Conservation (phyloP, 1,140 invertebrate species). For the Procambarus clarkii region DNA sequence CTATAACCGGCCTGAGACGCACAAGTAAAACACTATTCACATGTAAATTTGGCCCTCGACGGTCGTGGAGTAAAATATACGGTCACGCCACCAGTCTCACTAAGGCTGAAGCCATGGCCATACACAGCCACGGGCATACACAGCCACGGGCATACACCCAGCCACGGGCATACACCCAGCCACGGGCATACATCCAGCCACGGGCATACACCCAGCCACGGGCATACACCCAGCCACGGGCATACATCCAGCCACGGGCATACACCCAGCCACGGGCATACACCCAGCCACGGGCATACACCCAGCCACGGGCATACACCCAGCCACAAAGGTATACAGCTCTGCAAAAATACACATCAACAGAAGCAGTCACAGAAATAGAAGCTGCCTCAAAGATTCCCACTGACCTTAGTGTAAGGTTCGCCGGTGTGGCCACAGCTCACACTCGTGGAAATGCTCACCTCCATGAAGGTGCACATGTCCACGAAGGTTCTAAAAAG, state of each 20-base stretch:
- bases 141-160: not conserved
- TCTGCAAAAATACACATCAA: no score
- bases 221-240: not conserved
- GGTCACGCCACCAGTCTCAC: not conserved
- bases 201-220: not conserved
- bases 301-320: not conserved
- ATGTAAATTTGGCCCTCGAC: not conserved
- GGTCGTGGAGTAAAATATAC: not conserved
- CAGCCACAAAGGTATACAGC: not conserved
- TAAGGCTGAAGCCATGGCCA: not conserved
- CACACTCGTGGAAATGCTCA: no score
- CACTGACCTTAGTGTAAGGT: no score
- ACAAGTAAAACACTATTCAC: slow-evolving; percentile 3
- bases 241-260: not conserved
- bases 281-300: not conserved
- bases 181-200: not conserved
- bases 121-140: not conserved
- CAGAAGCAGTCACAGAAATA: no score
- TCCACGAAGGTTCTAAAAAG: no score
- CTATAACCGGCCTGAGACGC: not conserved
- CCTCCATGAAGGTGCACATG: no score
- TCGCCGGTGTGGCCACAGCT: no score
- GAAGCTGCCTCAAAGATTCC: no score
- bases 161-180: not conserved
- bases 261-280: not conserved